These are phyloP conservation scores for Thecocarcelia acutangulata DNA, from an alignment of 2,888 invertebrate species.

Conservation along the genomic window DNA sequence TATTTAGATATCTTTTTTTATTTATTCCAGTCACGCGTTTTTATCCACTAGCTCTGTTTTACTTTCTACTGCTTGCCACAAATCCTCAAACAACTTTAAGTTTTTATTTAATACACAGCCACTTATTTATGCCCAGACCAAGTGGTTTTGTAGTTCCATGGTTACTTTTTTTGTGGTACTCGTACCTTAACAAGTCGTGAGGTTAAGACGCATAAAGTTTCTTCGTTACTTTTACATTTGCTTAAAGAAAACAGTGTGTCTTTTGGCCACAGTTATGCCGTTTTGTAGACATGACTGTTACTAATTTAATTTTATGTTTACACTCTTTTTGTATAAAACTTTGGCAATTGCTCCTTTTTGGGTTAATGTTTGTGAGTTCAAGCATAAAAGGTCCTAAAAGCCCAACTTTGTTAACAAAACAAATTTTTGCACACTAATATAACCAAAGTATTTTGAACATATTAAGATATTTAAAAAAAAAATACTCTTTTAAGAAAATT, in stretches of 20 bases:
- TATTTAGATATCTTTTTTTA: conserved; percentile 49
- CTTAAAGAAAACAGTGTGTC: not conserved
- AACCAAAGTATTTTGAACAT: too few relatives aligned
- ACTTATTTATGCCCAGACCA: conserved; percentile 9
- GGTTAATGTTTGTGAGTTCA: not conserved
- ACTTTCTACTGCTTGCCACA: conserved; percentile 56
- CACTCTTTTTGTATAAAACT: conserved; percentile 37
- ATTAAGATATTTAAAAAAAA: too few relatives aligned
- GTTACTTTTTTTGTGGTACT: too few relatives aligned
- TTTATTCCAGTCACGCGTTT: conserved; percentile 63
- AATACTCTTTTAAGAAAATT: too few relatives aligned
- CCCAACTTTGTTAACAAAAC: too few relatives aligned
- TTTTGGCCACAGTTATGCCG: conserved; percentile 26
- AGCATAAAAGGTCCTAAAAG: not conserved
- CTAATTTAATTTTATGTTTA: conserved; percentile 63
- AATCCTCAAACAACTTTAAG: conserved; percentile 63
- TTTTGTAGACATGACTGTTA: conserved; percentile 59
- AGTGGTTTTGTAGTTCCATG: not conserved
- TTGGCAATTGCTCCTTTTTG: conserved; percentile 7
- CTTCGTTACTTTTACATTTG: conserved; percentile 24
- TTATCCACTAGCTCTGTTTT: not conserved
- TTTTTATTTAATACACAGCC: conserved; percentile 54
- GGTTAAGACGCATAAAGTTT: not conserved
- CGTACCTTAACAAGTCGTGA: not conserved
- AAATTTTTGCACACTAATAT: too few relatives aligned